Base-by-base conservation (phyloP, 1,140 invertebrate species). In the Phymastichus coffea region DNA sequence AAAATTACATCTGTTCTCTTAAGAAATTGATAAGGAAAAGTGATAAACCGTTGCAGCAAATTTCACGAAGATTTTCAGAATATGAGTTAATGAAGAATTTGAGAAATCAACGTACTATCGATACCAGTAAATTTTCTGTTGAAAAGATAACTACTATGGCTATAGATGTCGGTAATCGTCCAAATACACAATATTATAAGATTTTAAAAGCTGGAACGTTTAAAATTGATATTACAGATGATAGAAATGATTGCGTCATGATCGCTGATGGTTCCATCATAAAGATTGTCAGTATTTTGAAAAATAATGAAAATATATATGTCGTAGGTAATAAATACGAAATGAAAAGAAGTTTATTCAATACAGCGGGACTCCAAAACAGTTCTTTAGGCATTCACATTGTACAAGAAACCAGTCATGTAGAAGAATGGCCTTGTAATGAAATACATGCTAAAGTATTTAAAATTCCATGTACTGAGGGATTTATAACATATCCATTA, bases 1-100 rank as follows among this genome's bases (percentile, higher is more conserved):
- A 64, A 57, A 64, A 49, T 40, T 56, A 8, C 17, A 47, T n/a
- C 15, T 33, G 43, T 55, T 3, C 40, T 40, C 9, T 35, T 38
- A 41, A 56, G 20, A 64, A 62, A 46, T 58, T 46, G 9, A 37
- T 52, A 52, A 46, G 30, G 10, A 48, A 30, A 28, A 12, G 46
- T 2, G 20, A 43, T 3, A 22, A 23, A 8, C 41, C 41, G 1
- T 43, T 43, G 20, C 41, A 43, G 9, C 41, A 43, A 23, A 22
- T 43, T 23, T 9, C 20, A 3, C 8, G 41, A 43, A 22, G 41
- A 43, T 4, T 22, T 9, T 9, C 20, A n/a, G 41, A 43, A 23
- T 10, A 23, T 20, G 20, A 43, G 14, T 9, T 1, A 9, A 43
- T 43, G 2, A 43, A 43, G 12, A 6, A 43, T 23, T 12, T 47